A percentile compares a stretch with the other conserved stretches of the same genome.
Evolutionary conservation across 2,797 vertebrate species (phyloP).

Genomic region (Eupleurogrammus muticus): DNA sequence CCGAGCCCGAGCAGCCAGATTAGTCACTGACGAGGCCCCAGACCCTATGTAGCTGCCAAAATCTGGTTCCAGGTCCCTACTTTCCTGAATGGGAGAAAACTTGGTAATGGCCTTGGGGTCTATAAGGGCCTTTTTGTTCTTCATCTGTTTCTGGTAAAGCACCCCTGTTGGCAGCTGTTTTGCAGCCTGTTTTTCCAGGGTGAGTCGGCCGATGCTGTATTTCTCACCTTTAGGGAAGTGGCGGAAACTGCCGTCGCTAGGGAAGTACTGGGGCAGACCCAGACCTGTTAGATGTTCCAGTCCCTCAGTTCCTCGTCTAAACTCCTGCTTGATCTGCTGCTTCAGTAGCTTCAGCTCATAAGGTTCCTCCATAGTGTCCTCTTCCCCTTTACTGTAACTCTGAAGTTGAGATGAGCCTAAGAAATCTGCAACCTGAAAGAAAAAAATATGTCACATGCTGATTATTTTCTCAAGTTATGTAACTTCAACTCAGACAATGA

Average conservation of each 20-base stretch:
- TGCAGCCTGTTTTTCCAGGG: constrained; percentile 98
- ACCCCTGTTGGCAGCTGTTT: constrained; percentile 96
- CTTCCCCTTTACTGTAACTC: constrained; percentile 94
- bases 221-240: constrained; percentile 98
- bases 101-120: constrained; percentile 95
- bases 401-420: constrained; percentile 91
- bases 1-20: constrained; percentile 92
- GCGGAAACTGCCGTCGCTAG: constrained; percentile 91
- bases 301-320: constrained; percentile 93
- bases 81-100: constrained; percentile 98
- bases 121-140: constrained; percentile 94
- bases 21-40: constrained; percentile 90
- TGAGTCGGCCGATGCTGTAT: constrained; percentile 97
- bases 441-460: constrained; percentile 21
- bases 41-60: constrained; percentile 93
- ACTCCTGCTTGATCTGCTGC: constrained; percentile 99
- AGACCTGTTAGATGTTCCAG: constrained; percentile 93
- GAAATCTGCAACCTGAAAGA: constrained; percentile 90
- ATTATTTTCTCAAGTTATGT: not conserved
- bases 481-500: not conserved
- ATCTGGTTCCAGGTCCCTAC: constrained; percentile 94
- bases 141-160: constrained; percentile 97
- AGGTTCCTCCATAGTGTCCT: constrained; percentile 98
- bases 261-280: constrained; percentile 94
- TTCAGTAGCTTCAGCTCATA: constrained; percentile 98